These are phyloP conservation scores for Setophaga coronata DNA, from an alignment of 2,113 vertebrate species.

Conservation along the genomic window DNA sequence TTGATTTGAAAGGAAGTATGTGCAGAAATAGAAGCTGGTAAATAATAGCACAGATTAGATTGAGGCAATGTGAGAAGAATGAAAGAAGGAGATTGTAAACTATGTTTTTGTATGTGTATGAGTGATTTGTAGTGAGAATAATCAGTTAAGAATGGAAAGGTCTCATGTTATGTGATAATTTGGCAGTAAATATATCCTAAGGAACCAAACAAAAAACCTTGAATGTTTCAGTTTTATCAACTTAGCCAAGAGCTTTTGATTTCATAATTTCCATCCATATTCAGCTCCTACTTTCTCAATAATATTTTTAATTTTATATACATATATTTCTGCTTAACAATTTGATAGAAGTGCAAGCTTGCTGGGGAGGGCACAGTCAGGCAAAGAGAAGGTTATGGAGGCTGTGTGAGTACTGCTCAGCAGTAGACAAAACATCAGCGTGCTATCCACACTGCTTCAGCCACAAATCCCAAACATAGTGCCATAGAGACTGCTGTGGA, in stretches of 20 bases:
- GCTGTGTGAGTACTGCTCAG: background rate
- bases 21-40: background rate
- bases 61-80: background rate
- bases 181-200: background rate
- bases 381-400: background rate
- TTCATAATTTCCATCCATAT: background rate
- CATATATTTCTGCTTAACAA: background rate
- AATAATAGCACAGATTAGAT: background rate
- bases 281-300: background rate
- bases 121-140: background rate
- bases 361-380: rapidly evolving
- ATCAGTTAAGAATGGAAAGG: background rate
- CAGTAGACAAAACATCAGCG: background rate
- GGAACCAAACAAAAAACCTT: background rate
- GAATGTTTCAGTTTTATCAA: background rate
- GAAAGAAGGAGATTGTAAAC: background rate
- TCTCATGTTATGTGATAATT: background rate
- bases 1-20: background rate
- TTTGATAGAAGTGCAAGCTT: background rate
- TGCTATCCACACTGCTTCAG: background rate
- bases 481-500: rapidly evolving
- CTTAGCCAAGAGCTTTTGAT: background rate
- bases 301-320: background rate
- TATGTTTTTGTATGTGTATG: background rate
- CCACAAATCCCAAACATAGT: background rate